Conservation (phyloP, 2,888 invertebrate species). For the Netelia inedita region DNA sequence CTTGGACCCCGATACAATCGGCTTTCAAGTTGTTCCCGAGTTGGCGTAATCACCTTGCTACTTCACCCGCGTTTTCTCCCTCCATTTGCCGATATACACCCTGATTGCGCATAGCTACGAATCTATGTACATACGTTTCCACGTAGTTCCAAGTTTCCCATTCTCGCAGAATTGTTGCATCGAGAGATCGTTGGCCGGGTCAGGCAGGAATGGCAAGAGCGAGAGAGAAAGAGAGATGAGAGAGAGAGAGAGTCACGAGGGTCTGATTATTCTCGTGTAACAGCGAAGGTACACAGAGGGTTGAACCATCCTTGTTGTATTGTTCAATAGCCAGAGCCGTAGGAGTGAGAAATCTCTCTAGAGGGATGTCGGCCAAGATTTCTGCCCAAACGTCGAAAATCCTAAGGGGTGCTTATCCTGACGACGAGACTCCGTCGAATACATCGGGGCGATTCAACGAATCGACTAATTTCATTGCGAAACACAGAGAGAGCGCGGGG, state of each 20-base stretch:
- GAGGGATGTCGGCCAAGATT: slow-evolving; percentile 3
- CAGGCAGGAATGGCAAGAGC: slow-evolving; percentile 55
- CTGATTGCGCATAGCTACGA: background rate
- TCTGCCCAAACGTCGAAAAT: slow-evolving; percentile 11
- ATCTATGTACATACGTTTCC: slow-evolving; percentile 5
- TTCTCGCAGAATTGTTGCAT: slow-evolving; percentile 40
- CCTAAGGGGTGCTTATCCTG: slow-evolving; percentile 18
- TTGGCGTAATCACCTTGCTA: slow-evolving; percentile 62
- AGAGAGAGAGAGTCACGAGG: slow-evolving; percentile 31
- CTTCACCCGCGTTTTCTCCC: slow-evolving; percentile 45
- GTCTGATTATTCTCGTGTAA: slow-evolving; percentile 58
- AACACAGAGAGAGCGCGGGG: background rate
- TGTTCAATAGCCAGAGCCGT: slow-evolving; percentile 74
- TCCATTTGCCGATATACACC: slow-evolving; percentile 9
- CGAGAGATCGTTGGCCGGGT: slow-evolving; percentile 56
- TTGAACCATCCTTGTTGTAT: slow-evolving; percentile 76
- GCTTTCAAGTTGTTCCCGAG: slow-evolving; percentile 53
- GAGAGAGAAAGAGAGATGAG: slow-evolving; percentile 19
- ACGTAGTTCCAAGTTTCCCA: background rate
- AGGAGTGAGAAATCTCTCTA: slow-evolving; percentile 48
- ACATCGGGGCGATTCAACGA: slow-evolving; percentile 69
- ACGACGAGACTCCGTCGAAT: slow-evolving; percentile 61
- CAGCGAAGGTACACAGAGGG: slow-evolving; percentile 52
- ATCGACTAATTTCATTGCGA: slow-evolving; percentile 79
- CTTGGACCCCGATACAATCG: slow-evolving; percentile 46